Conservation (phyloP, 1,140 invertebrate species). For the Drosophila lini region DNA sequence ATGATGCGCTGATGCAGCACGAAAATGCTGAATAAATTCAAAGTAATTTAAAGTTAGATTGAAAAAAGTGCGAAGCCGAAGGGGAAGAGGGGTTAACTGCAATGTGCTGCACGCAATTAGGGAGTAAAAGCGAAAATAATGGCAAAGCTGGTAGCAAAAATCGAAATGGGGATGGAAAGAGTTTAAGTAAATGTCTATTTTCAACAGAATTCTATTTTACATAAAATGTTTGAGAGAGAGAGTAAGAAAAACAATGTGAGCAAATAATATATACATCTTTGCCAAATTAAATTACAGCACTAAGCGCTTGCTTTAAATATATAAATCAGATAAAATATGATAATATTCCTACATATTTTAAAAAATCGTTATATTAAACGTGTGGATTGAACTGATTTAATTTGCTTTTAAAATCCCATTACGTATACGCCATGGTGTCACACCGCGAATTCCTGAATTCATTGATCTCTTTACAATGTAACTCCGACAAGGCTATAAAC, state of each 20-base stretch:
- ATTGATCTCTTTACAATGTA: conserved; percentile 3
- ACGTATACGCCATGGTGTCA: conserved; percentile 22
- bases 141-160: background rate
- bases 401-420: conserved; percentile 13
- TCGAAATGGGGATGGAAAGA: background rate
- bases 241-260: background rate
- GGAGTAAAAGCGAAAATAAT: conserved; percentile 14
- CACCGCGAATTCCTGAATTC: background rate
- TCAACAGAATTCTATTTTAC: background rate
- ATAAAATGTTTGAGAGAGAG: background rate
- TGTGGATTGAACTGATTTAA: background rate
- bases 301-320: background rate
- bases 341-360: background rate
- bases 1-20: conserved; percentile 37
- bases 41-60: conserved; percentile 48
- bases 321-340: background rate
- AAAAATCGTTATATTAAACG: background rate
- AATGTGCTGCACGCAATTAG: conserved; percentile 18
- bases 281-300: background rate
- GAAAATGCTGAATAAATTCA: conserved; percentile 30
- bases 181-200: conserved; percentile 1
- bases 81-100: background rate
- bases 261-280: background rate
- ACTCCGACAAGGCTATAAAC: background rate
- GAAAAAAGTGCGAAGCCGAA: background rate